Evolutionary conservation across 2,113 vertebrate genomes (phyloP).

Genomic region (Poecilia latipinna): DNA sequence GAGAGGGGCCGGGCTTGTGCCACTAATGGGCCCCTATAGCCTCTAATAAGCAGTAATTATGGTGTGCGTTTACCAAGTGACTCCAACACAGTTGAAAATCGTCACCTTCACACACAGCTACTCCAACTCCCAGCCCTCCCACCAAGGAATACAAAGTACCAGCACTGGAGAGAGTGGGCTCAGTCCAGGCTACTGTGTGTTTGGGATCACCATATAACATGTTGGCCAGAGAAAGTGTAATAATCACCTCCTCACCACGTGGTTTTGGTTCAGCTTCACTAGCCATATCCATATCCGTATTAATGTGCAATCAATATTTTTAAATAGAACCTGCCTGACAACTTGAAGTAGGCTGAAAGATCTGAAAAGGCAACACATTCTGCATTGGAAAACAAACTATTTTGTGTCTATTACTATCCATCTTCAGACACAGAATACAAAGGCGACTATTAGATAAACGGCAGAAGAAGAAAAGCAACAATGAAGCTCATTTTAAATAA

Average conservation of each 20-base stretch:
- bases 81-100: conserved; percentile 67
- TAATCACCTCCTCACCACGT: no score
- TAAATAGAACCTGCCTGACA: no score
- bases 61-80: conserved; percentile 73
- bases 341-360: no score
- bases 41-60: conserved; percentile 83
- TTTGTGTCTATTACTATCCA: no score
- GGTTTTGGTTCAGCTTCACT: background rate
- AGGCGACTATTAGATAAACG: no score
- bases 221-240: background rate
- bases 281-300: background rate
- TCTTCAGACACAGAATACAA: no score
- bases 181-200: background rate
- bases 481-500: no score
- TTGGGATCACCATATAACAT: conserved; percentile 23
- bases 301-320: background rate
- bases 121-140: conserved; percentile 55
- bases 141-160: conserved; percentile 37
- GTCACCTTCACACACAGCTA: conserved; percentile 68
- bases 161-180: conserved; percentile 22
- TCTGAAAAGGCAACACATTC: no score
- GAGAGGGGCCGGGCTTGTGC: conserved; percentile 63
- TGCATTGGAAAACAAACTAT: no score
- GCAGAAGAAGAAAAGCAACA: no score
- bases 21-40: conserved; percentile 73